Evolutionary conservation across 2,888 invertebrate species (phyloP), one percentile per base, ranked within the genome.

Genomic region (Brenthis daphne): DNA sequence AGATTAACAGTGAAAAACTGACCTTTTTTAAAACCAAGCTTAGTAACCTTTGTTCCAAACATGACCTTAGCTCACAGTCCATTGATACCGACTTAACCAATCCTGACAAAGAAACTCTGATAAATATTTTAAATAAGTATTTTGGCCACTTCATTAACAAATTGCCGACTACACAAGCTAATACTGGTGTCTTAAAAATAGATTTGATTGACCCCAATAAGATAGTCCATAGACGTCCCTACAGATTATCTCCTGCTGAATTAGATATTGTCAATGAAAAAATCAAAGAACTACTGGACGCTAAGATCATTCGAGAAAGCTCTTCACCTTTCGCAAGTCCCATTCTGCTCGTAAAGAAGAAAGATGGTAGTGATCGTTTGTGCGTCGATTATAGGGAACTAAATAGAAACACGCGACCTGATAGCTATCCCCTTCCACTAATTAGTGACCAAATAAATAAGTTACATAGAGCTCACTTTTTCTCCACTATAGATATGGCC

Each of bases 121-220:
- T 68, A 6, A 14, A 29, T 2, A 47, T 68, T 11, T 48, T 70
- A 4, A 24, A 50, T 33, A 70, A 56, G 47, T 69, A 70, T 51
- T 6, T 24, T 57, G 64, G 70, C 13, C 63, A 8, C 50, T 79
- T 78, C 58, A 73, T 75, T 6, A 72, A 77, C 0, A 74, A 74
- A 20, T 11, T 76, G 1, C 77, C 77, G 5, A 67, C 54, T 0
- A n/a, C 63, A 0, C 71, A 75, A 13, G 20, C 20, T 20, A 54
- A 4, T 3, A 54, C 54, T 0, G 54, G 20, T 1, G 6, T 1
- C 2, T 11, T 54, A 5, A 12, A 20, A n/a, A 54, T 54, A 20
- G 16, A 20, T 6, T 20, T 20, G 5, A 20, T 16, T 16, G 20
- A 54, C 13, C 20, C 54, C 2, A 6, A 20, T 11, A 54, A 54